Base-by-base conservation (phyloP, 2,888 invertebrate species). In the Papilio gigon region DNA sequence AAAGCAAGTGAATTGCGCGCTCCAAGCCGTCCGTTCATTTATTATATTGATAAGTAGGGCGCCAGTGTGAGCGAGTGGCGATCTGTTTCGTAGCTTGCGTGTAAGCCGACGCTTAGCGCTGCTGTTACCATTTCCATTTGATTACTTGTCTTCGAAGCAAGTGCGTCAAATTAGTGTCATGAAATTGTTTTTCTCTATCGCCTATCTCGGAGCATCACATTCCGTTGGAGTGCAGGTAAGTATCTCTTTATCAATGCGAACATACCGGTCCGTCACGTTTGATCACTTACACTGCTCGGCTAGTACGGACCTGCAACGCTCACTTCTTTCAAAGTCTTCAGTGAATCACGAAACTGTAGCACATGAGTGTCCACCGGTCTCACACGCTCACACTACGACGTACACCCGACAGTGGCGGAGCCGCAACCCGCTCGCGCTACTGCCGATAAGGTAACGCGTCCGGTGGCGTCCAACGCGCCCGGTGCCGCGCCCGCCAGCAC, bases 1-100 rank as follows among this genome's bases (percentile, higher is more conserved):
- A 59, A 33, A 47, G 44, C 59, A 25, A 47, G 59, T 44, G 58
- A 59, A n/a, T 65, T 59, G 44, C 65, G 35, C 44, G 25, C 65
- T 44, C 65, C n/a, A 35, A 44, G 53, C 30, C 30, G 8, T 42
- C 44, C 42, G 20, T 40, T 64, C 42, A 40, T 40, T 47, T 47
- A 47, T 4, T 30, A 37, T 40, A 27, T 12, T 17, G 30, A 4
- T 37, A 37, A 3, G 27, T 14, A 4, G n/a, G 30, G 30, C 58
- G 58, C n/a, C 30, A 25, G 58, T 59, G 59, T 59, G 47, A 59
- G 65, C 47, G 20, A 6, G 58, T 37, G 42, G 12, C 58, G n/a
- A 42, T n/a, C 33, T 25, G 58, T 22, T 14, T 22, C 33, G 20
- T 8, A 33, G 62, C 33, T 12, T 42, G 62, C 27, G 35, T 59